A percentile compares a stretch with the other conserved stretches of the same genome.
Evolutionary conservation across 2,888 invertebrate species (phyloP).

Genomic region (Synergus laeviventris): DNA sequence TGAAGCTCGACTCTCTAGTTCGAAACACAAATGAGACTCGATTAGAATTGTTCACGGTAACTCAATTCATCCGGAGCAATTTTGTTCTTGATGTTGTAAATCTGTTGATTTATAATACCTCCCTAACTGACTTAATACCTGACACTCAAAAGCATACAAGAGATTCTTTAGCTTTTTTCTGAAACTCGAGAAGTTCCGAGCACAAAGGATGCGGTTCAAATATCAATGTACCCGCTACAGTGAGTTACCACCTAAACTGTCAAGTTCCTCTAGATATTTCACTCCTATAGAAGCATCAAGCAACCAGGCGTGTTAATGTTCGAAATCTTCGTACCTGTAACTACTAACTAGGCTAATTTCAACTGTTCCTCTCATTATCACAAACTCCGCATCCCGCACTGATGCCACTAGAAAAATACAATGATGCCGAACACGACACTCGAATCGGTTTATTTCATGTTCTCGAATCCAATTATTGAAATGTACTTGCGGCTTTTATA

Average conservation of each 20-base stretch:
- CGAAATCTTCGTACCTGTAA: constrained; percentile 12
- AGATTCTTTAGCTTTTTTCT: not conserved
- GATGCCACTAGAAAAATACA: constrained; percentile 3
- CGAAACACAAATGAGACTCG: not conserved
- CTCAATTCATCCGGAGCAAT: not conserved
- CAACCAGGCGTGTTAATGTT: constrained; percentile 4
- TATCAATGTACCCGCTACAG: not conserved
- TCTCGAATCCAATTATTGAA: constrained; percentile 31
- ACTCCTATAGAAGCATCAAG: constrained; percentile 31
- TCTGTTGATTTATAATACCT: not conserved
- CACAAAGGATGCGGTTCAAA: constrained; percentile 12
- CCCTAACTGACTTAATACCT: not conserved
- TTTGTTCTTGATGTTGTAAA: not conserved
- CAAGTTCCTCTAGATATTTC: constrained; percentile 27
- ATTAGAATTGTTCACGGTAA: not conserved
- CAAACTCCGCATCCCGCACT: constrained; percentile 17
- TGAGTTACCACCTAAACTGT: not conserved
- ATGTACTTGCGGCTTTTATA: not conserved
- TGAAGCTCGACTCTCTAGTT: not conserved
- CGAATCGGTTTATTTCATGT: not conserved
- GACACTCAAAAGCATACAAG: not conserved
- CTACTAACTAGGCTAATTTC: constrained; percentile 38
- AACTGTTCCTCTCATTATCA: constrained; percentile 34
- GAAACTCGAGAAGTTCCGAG: not conserved
- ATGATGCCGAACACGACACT: not conserved